Base-by-base conservation (phyloP, 2,888 invertebrate genomes). In the Metopia argyrocephala region DNA sequence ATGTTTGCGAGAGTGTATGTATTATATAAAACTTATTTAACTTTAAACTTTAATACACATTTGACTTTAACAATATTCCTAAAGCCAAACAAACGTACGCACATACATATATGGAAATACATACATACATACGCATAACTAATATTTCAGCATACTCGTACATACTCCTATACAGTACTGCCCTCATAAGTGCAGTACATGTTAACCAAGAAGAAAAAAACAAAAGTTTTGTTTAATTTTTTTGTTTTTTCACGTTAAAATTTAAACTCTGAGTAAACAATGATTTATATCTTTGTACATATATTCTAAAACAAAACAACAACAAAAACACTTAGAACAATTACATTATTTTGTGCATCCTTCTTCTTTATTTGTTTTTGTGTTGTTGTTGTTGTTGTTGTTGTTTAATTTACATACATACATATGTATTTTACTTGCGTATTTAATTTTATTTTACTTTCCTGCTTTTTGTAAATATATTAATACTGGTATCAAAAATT, bases 231-330 rank as follows among this genome's bases (percentile, higher is more conserved):
- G 52, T 5, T 20, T 59, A 46, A 62, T 68, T 54, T 21, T 28
- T n/a, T 62, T 61, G 20, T 75, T 52, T 79, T 66, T 54, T 48
- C n/a, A n/a, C n/a, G n/a, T n/a, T n/a, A n/a, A n/a, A 79, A 79
- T 70, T 70, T 70, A 61, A 56, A 68, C 25, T 78, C 62, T 73
- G 59, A 52, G 73, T 73, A 75, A 79, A 71, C 70, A 79, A 79
- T 79, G 79, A 79, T 79, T 79, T 79, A 79, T 79, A 66, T 74
- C 21, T 70, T 61, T 59, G 64, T 59, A 57, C 27, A 52, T 31
- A 66, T 61, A 59, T 59, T 31, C 68, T 69, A 27, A 7, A 31
- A 31, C 31, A 12, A 31, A 3, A 38, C 7, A 31, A 38, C 38
- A 38, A 38, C 15, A 38, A 38, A 12, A 38, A 38, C 38, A 38